Percentiles rank a stretch among this genome's conserved stretches.
phyloP scores from a whole-genome alignment of 2,888 invertebrate genomes.

The Cerceris ruficornis region DNA sequence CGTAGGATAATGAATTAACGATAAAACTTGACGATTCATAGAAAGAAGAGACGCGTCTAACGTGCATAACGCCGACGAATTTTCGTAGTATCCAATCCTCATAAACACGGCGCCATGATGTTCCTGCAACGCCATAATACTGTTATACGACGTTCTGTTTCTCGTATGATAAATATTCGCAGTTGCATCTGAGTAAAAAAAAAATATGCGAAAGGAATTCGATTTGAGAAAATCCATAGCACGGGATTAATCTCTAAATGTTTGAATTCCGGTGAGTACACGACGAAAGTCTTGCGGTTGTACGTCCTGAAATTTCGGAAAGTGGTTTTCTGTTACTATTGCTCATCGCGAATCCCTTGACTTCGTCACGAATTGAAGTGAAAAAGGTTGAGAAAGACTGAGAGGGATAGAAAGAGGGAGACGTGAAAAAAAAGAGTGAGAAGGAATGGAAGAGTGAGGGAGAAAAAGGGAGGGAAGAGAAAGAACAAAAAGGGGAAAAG shows the following conservation, averaged over 20 bases:
- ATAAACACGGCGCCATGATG: slow-evolving; percentile 67
- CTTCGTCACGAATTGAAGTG: slow-evolving; percentile 24
- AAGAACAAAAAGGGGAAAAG: slow-evolving; percentile 4
- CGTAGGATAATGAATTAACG: slow-evolving; percentile 3
- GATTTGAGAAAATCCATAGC: background rate
- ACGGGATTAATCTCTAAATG: slow-evolving; percentile 9
- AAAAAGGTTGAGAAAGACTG: slow-evolving; percentile 16
- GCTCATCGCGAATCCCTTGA: slow-evolving; percentile 46
- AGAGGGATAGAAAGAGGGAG: slow-evolving; percentile 26
- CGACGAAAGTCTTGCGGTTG: slow-evolving; percentile 3
- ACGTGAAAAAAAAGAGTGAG: slow-evolving; percentile 10
- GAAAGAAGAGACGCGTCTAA: slow-evolving; percentile 3
- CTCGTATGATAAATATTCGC: slow-evolving; percentile 60
- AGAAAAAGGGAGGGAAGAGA: slow-evolving; percentile 34
- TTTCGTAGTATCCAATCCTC: slow-evolving; percentile 37
- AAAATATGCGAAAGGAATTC: slow-evolving; percentile 12
- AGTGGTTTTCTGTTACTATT: slow-evolving; percentile 37
- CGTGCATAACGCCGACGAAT: slow-evolving; percentile 23
- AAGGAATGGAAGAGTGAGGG: slow-evolving; percentile 18
- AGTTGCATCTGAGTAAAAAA: slow-evolving; percentile 28
- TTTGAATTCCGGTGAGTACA: slow-evolving; percentile 49
- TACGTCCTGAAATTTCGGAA: slow-evolving; percentile 36
- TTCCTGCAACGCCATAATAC: slow-evolving; percentile 64
- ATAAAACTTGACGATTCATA: slow-evolving; percentile 3
- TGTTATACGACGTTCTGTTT: slow-evolving; percentile 61